These are phyloP conservation scores for Melospiza melodia DNA, from an alignment of 2,113 vertebrate species.

Conservation along the genomic window DNA sequence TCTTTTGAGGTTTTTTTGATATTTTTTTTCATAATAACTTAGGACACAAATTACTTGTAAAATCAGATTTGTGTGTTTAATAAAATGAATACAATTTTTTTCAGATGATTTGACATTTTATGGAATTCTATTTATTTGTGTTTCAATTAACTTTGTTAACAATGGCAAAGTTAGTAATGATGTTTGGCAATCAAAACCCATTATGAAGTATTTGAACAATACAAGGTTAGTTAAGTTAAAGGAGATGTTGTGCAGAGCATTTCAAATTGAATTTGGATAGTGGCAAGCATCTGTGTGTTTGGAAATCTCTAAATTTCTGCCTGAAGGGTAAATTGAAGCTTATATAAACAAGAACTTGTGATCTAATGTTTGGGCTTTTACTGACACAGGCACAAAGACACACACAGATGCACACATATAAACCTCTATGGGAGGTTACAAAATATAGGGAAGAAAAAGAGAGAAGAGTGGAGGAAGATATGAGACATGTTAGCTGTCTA, in stretches of 20 bases:
- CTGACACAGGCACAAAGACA: conserved; percentile 36
- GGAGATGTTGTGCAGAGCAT: conserved; percentile 63
- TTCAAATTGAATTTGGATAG: conserved; percentile 68
- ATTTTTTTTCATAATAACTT: conserved; percentile 9
- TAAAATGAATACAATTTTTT: background rate
- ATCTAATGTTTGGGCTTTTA: conserved; percentile 68
- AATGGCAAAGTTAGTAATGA: conserved; percentile 50
- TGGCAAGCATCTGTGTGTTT: conserved; percentile 65
- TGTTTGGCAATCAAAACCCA: conserved; percentile 61
- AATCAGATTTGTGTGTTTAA: conserved; percentile 12
- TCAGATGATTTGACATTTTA: conserved; percentile 24
- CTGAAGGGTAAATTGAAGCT: conserved; percentile 60
- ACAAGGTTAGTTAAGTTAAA: conserved; percentile 66
- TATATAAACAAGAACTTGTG: conserved; percentile 68
- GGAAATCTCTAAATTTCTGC: conserved; percentile 63
- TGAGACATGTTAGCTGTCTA: conserved; percentile 42
- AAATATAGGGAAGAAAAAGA: background rate
- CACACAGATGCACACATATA: conserved; percentile 4
- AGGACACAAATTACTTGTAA: background rate
- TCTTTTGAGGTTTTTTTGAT: background rate
- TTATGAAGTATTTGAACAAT: conserved; percentile 60
- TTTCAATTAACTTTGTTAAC: conserved; percentile 62
- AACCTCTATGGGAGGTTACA: conserved; percentile 17
- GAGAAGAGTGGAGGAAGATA: conserved; percentile 22
- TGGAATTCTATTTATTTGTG: conserved; percentile 42